A percentile compares a stretch with the other conserved stretches of the same genome.
These are phyloP conservation scores for Plodia interpunctella DNA, from an alignment of 1,140 invertebrate genomes.

Conservation along the genomic window DNA sequence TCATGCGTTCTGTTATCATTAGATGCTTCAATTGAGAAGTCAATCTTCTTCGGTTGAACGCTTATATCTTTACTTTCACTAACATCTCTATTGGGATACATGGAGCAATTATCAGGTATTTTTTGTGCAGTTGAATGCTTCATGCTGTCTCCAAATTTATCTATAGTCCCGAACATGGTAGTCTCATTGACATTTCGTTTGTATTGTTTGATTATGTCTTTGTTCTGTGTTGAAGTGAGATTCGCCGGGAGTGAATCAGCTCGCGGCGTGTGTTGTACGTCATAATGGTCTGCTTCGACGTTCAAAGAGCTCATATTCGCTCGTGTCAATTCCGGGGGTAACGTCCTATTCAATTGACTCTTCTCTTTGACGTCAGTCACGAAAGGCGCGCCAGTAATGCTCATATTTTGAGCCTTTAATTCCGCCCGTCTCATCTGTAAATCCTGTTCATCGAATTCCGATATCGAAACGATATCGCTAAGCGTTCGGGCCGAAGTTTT, in stretches of 20 bases:
- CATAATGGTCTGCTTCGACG: constrained; percentile 48
- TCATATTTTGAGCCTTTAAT: constrained; percentile 51
- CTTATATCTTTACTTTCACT: constrained; percentile 54
- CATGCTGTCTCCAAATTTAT: constrained; percentile 35
- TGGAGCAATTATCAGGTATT: constrained; percentile 68
- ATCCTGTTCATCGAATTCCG: constrained; percentile 81
- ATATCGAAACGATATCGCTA: constrained; percentile 84
- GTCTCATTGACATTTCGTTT: constrained; percentile 74
- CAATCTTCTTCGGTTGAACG: constrained; percentile 70
- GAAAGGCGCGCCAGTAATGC: constrained; percentile 31
- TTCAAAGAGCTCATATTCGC: constrained; percentile 61
- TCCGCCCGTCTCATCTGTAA: constrained; percentile 71
- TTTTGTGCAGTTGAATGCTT: constrained; percentile 49
- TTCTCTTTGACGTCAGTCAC: constrained; percentile 32
- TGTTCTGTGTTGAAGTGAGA: constrained; percentile 62
- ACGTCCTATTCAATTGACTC: constrained; percentile 43
- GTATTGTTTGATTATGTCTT: constrained; percentile 39
- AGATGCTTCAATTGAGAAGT: constrained; percentile 60
- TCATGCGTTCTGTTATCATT: constrained; percentile 50
- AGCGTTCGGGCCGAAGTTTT: constrained; percentile 81
- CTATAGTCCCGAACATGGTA: constrained; percentile 52
- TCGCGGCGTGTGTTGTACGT: constrained; percentile 39
- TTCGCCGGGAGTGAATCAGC: constrained; percentile 58
- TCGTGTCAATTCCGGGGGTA: constrained; percentile 49
- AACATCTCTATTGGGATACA: constrained; percentile 70